These are phyloP conservation scores for Oncopeltus fasciatus DNA, from an alignment of 1,140 invertebrate genomes.

Conservation along the genomic window DNA sequence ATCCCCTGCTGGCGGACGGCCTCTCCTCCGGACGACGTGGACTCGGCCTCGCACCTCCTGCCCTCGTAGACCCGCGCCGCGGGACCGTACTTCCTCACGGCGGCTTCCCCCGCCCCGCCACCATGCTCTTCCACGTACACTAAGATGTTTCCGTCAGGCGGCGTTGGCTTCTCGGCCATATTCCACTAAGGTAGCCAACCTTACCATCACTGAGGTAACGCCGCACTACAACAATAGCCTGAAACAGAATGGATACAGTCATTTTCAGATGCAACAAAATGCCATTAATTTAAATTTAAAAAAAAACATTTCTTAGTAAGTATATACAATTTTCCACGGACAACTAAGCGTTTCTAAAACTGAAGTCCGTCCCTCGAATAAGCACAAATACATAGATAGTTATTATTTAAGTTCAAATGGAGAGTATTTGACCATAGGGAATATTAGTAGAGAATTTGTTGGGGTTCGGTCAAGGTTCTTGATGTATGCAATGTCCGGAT, in stretches of 20 bases:
- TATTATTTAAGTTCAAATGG: too few species aligned
- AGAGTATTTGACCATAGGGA: too few species aligned
- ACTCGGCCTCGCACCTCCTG: slow-evolving; percentile 32
- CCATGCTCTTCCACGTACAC: slow-evolving; percentile 18
- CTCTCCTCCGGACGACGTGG: slow-evolving; percentile 33
- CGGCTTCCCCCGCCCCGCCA: slow-evolving; percentile 10
- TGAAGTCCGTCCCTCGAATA: too few species aligned
- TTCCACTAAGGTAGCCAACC: slow-evolving; percentile 15
- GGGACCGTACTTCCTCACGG: slow-evolving; percentile 7
- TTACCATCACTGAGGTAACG: slow-evolving; percentile 20
- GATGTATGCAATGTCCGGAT: too few species aligned
- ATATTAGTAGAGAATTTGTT: too few species aligned
- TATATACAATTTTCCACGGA: too few species aligned
- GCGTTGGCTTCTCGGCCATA: slow-evolving; percentile 20
- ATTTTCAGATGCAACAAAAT: too few species aligned
- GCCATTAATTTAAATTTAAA: too few species aligned
- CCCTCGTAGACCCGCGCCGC: slow-evolving; percentile 5
- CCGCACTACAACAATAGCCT: slow-evolving; percentile 20
- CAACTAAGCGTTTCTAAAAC: too few species aligned
- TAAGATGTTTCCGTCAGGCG: slow-evolving; percentile 20
- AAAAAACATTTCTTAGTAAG: too few species aligned
- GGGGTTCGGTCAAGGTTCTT: too few species aligned
- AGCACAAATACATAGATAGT: too few species aligned
- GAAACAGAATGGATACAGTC: slow-evolving; percentile 6
- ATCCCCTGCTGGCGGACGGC: slow-evolving; percentile 25